Percentiles rank a stretch among this genome's conserved stretches.
These are phyloP conservation scores for Gorsachius goisagi DNA, from an alignment of 2,113 vertebrate genomes.

Conservation along the genomic window DNA sequence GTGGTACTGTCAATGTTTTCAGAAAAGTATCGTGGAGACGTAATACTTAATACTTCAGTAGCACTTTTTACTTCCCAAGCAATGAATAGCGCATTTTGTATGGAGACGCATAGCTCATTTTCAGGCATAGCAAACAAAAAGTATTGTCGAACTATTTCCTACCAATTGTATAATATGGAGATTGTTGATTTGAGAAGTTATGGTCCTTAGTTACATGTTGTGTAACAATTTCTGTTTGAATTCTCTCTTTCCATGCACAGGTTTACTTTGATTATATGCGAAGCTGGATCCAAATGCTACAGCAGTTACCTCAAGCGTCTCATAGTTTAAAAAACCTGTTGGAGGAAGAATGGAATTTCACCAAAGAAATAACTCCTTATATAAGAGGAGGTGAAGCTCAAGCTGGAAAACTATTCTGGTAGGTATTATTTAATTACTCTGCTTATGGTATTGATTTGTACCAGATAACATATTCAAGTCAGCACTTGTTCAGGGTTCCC, in stretches of 20 bases:
- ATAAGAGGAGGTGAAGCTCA: slow-evolving; percentile 97
- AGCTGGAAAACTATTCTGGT: slow-evolving; percentile 98
- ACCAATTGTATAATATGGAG: neutral
- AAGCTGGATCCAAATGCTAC: slow-evolving; percentile 98
- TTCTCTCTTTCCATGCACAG: slow-evolving; percentile 63
- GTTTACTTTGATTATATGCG: slow-evolving; percentile 99
- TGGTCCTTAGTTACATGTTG: neutral
- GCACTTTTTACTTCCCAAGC: neutral
- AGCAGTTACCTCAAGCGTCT: slow-evolving; percentile 97
- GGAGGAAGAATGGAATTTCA: slow-evolving; percentile 99
- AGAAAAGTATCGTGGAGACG: neutral
- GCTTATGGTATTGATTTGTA: neutral
- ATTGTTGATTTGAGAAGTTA: neutral
- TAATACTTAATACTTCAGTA: neutral
- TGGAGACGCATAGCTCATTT: neutral
- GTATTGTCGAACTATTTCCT: neutral
- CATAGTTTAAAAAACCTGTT: slow-evolving; percentile 98
- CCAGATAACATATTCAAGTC: neutral
- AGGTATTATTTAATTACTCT: slow-evolving; percentile 1
- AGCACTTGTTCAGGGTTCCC: neutral
- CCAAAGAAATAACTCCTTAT: slow-evolving; percentile 97
- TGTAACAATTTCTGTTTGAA: neutral
- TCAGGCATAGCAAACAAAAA: neutral
- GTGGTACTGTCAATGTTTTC: neutral
- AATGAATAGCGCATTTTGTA: neutral